Percentiles rank a stretch among this genome's conserved stretches.
Evolutionary conservation across 2,797 vertebrate species (phyloP).

Genomic region (Crypturellus tataupa): DNA sequence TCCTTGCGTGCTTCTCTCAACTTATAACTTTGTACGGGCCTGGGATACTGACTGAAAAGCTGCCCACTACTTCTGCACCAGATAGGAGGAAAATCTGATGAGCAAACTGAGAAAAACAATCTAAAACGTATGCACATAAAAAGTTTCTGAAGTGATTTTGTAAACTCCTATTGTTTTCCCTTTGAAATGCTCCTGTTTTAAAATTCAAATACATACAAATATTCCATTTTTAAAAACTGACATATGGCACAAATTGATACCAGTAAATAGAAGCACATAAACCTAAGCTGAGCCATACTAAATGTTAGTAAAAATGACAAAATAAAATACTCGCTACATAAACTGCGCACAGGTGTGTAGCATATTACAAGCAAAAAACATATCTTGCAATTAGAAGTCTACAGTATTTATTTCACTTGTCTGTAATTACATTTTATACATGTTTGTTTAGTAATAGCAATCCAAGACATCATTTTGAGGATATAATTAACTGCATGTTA

Average conservation of each 20-base stretch:
- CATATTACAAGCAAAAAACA: slow-evolving; percentile 71
- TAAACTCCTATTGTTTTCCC: neutral
- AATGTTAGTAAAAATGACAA: slow-evolving; percentile 81
- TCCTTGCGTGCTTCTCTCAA: neutral
- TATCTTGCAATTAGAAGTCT: slow-evolving; percentile 70
- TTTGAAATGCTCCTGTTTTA: slow-evolving; percentile 30
- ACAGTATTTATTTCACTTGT: slow-evolving; percentile 76
- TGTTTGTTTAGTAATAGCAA: slow-evolving; percentile 79
- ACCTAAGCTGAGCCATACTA: slow-evolving; percentile 65
- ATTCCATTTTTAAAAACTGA: slow-evolving; percentile 41
- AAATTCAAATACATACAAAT: slow-evolving; percentile 18
- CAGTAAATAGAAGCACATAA: slow-evolving; percentile 74
- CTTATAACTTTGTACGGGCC: neutral
- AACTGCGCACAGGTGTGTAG: slow-evolving; percentile 69
- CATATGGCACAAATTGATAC: slow-evolving; percentile 76
- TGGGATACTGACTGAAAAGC: neutral
- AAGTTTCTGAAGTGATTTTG: slow-evolving; percentile 6
- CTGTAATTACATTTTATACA: slow-evolving; percentile 79
- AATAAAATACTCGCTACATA: slow-evolving; percentile 74
- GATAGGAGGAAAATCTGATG: neutral
- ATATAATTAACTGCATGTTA: slow-evolving; percentile 78
- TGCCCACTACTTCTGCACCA: neutral
- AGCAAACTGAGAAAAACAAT: neutral
- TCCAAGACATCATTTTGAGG: slow-evolving; percentile 77
- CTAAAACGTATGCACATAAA: neutral